Conservation (phyloP, 2,888 invertebrate genomes). For the Abrostola triplasia region DNA sequence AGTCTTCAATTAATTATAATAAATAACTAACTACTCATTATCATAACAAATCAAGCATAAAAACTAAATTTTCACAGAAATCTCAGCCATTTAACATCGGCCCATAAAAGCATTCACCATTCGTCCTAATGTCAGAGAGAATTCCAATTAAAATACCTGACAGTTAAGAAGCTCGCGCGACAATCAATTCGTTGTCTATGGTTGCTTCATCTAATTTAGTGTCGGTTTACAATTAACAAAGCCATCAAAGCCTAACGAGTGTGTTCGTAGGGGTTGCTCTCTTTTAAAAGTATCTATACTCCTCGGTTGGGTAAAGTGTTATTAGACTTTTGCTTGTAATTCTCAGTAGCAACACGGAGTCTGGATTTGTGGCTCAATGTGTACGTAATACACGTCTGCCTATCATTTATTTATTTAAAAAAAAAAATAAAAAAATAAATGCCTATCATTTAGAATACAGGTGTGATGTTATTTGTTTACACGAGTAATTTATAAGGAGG, state of each 20-base stretch:
- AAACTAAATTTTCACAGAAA: conserved; percentile 1
- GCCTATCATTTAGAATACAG: no score
- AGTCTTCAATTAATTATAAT: no score
- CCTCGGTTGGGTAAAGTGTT: no score
- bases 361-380: no score
- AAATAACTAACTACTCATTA: no score
- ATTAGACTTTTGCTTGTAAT: no score
- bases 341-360: no score
- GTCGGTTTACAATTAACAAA: conserved; percentile 83
- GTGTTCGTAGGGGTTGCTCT: conserved; percentile 45
- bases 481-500: no score
- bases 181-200: conserved; percentile 67
- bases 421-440: no score
- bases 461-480: no score
- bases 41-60: not conserved
- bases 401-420: no score
- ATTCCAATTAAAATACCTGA: conserved; percentile 58
- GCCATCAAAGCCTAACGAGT: conserved; percentile 79
- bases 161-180: conserved; percentile 25
- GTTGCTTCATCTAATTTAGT: conserved; percentile 74
- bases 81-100: conserved; percentile 1
- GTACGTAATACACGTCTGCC: no score
- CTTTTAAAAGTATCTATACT: not conserved
- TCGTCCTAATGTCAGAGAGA: conserved; percentile 34
- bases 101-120: not conserved